phyloP scores from a whole-genome alignment of 2,888 invertebrate genomes.

The Leucophenga maculata region DNA sequence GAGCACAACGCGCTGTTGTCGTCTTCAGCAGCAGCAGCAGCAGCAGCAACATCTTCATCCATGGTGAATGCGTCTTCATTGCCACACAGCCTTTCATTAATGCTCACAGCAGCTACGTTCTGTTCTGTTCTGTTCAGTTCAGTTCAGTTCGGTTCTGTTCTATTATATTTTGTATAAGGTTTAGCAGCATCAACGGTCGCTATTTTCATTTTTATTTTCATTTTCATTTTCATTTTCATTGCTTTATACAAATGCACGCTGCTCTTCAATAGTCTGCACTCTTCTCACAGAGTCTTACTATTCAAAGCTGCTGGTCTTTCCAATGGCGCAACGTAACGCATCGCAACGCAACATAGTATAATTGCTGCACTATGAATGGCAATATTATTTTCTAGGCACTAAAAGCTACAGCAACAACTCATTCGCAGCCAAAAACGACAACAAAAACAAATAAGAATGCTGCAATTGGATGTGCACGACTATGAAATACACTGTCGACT shows the following conservation, averaged over 20 bases:
- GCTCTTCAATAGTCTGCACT: too few species aligned
- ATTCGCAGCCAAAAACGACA: background rate
- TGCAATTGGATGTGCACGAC: too few species aligned
- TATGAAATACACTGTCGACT: too few species aligned
- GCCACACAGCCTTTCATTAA: too few species aligned
- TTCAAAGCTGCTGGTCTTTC: too few species aligned
- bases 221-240: too few species aligned
- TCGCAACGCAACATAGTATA: background rate
- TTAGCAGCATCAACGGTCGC: slow-evolving; percentile 1
- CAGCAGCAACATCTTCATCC: background rate
- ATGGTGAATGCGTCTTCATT: too few species aligned
- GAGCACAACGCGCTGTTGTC: background rate
- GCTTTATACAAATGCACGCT: background rate
- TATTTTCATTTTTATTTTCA: background rate
- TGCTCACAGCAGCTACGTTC: too few species aligned
- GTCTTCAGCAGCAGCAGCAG: background rate
- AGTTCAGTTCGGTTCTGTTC: background rate
- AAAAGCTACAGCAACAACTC: slow-evolving; percentile 3
- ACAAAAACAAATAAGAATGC: background rate
- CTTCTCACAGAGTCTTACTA: too few species aligned
- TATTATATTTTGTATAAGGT: background rate
- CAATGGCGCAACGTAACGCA: too few species aligned
- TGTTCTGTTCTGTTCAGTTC: too few species aligned
- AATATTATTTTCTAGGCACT: slow-evolving; percentile 14
- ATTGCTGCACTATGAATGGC: slow-evolving; percentile 6